Evolutionary conservation across 1,140 invertebrate genomes (phyloP), one percentile per base, ranked within the genome.

Genomic region (Orius laevigatus): DNA sequence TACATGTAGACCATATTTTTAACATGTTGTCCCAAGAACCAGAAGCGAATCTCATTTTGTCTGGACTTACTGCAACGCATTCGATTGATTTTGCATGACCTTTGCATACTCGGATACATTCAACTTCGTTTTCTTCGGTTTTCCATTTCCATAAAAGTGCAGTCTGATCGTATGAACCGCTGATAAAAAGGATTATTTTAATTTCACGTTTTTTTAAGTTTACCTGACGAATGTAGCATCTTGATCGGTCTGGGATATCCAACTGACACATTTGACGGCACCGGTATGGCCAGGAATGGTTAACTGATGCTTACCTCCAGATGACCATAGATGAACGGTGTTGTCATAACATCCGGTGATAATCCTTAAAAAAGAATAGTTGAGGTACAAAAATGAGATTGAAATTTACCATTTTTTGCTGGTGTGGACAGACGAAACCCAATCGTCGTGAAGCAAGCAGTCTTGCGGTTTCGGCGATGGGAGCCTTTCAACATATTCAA

Each of bases 301-400:
- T 31, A 87, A 66, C 52, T 81, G 72, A 59, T 88, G 81, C 57
- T 84, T 79, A 11, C 90, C 89, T 68, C 84, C 81, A 5, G 69
- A 70, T 11, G 75, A 83, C 89, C 89, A 96, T 48, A 97, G 72
- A 56, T 90, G 83, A 12, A 96, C 59, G 34, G 86, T 87, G 62
- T 88, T 84, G 62, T 97, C 93, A 70, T 96, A 97, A 65, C 87
- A 87, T n/a, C 92, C 92, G 48, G 84, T 84, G 8, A 96, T 60
- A 52, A 95, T 87, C 79, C 84, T 87, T 58, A 40, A 60, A 54
- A 45, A 59, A 46, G 49, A 48, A 56, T 41, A 50, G 20, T 56
- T 12, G 33, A 47, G 19, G 18, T 32, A 38, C 10, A 38, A 34
- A 34, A 34, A 4, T 38, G 36, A 12, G 3, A 14, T 38, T 3